Evolutionary conservation across 2,113 vertebrate genomes (phyloP), one percentile per base, ranked within the genome.

Genomic region (Mola mola): DNA sequence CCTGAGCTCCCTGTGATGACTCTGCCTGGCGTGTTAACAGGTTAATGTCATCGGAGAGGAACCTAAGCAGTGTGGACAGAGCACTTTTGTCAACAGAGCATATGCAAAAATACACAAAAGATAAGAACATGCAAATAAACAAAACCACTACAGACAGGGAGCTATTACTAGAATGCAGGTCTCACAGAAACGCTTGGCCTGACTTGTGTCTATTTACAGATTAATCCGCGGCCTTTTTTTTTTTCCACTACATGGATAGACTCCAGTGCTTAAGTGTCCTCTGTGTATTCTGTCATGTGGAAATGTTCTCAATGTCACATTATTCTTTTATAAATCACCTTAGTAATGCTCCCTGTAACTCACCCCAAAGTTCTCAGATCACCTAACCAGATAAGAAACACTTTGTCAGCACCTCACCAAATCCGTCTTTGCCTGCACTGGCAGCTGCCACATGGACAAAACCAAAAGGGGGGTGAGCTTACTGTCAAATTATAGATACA

Each of bases 281-380:
- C 20, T 10, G 70, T 70, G 28, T 60, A 72, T 65, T 67, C 81
- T 58, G 61, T 62, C 59, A 26, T 52, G 78, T 79, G 85, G 84
- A 88, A 83, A 84, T 60, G 68, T 80, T 91, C 90, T 90, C 90
- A 68, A 63, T 90, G 81, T 91, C 90, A 84, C 89, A 92, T 92
- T 90, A 92, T 89, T 92, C 89, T 91, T 91, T 91, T 73, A 91
- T 89, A 84, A 88, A 76, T 80, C 78, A 66, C 84, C 89, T 86
- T 77, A 53, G 81, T 78, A 37, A 71, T 52, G 67, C 63, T 76
- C 72, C 66, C 77, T 88, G 86, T 85, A 90, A 89, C 88, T 87
- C 85, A 88, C 82, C 89, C 87, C 78, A 72, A 78, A 74, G 78
- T 84, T 86, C 90, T 91, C 90, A 90, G 90, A 92, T 91, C 91